Evolutionary conservation across 2,113 vertebrate species (phyloP).

Genomic region (human (Homo sapiens)): DNA sequence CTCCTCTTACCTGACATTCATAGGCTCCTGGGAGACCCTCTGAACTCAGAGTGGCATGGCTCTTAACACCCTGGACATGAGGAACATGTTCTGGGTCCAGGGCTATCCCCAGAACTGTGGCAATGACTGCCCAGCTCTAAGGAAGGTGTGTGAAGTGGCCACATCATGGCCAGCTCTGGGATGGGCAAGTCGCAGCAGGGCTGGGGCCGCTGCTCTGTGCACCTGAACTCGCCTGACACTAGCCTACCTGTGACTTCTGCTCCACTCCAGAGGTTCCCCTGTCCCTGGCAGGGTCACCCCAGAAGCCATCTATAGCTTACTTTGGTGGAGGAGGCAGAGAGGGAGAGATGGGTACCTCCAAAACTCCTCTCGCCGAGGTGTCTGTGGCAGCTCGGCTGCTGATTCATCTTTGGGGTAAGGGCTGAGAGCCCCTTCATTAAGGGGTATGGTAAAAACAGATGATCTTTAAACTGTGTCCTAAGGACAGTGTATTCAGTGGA

Average conservation of each 20-base stretch:
- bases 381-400: not conserved
- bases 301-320: not conserved
- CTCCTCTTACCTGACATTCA: not conserved
- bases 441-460: not conserved
- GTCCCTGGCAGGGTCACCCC: not conserved
- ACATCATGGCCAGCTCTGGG: not conserved
- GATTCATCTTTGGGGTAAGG: not conserved
- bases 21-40: not conserved
- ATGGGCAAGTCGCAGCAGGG: not conserved
- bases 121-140: not conserved
- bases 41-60: not conserved
- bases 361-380: not conserved
- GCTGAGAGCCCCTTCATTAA: not conserved
- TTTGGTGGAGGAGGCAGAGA: not conserved
- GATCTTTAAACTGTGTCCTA: not conserved
- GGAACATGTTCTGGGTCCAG: not conserved
- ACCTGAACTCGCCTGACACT: not conserved
- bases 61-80: not conserved
- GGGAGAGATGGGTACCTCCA: not conserved
- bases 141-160: not conserved
- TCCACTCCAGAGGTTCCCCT: not conserved
- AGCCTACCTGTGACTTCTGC: not conserved
- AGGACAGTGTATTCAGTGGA: not conserved
- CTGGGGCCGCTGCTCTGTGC: not conserved
- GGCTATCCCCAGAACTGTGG: not conserved